These are phyloP conservation scores for Lasioglossum morio DNA, from an alignment of 2,888 invertebrate species.

Conservation along the genomic window DNA sequence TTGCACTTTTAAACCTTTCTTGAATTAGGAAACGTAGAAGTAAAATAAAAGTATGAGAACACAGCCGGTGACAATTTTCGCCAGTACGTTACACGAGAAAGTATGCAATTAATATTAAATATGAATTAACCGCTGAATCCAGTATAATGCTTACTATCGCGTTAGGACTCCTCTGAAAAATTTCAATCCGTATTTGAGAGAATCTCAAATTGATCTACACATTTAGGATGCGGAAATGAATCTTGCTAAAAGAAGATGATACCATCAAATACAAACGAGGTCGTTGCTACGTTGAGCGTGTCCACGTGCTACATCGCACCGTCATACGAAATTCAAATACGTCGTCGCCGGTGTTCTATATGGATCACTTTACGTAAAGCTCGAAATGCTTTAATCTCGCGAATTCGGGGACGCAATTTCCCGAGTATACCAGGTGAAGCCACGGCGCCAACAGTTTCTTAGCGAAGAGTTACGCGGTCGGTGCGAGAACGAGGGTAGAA, in stretches of 20 bases:
- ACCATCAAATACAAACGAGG: not conserved
- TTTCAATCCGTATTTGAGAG: not conserved
- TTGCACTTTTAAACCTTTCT: too few species aligned
- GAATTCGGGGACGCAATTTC: conserved; percentile 67
- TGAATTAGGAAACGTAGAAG: too few species aligned
- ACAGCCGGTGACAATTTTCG: not conserved
- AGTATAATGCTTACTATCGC: not conserved
- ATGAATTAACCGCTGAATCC: not conserved
- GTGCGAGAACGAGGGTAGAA: conserved; percentile 24
- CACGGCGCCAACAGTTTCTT: conserved; percentile 53
- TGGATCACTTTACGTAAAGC: conserved; percentile 10
- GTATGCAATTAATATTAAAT: not conserved
- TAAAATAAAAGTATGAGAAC: too few species aligned
- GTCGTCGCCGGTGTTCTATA: not conserved
- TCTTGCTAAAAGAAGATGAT: not conserved
- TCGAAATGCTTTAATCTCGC: conserved; percentile 65
- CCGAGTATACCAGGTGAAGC: conserved; percentile 57
- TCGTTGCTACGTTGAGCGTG: not conserved
- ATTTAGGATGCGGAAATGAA: not conserved
- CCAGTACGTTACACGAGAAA: too few species aligned
- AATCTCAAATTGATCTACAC: not conserved
- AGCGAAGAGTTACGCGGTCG: conserved; percentile 55
- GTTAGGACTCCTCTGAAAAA: not conserved
- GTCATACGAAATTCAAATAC: conserved; percentile 63
- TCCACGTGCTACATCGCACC: conserved; percentile 28